Evolutionary conservation across 2,888 invertebrate species (phyloP).

Genomic region (Protonemura montana): DNA sequence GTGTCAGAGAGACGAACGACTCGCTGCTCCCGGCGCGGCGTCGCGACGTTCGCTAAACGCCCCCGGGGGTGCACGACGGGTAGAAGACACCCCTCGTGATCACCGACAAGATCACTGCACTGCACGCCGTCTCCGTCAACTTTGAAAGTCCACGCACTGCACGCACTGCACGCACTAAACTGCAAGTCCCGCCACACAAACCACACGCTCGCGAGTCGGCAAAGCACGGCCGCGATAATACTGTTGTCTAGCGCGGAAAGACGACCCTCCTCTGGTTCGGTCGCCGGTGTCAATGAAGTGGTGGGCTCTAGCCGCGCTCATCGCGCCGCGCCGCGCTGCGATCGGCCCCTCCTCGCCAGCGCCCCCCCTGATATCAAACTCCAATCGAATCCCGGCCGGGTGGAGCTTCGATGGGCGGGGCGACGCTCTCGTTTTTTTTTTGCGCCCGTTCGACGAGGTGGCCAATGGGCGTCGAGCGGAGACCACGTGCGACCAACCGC

Average conservation of each 20-base stretch:
- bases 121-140: not conserved
- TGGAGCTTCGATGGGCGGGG: conserved; percentile 43
- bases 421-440: conserved; percentile 42
- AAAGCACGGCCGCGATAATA: not conserved
- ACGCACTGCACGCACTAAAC: not conserved
- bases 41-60: conserved; percentile 34
- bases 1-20: not conserved
- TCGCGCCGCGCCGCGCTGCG: not conserved
- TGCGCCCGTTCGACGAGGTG: not conserved
- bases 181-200: not conserved
- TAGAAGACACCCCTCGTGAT: not conserved
- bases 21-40: not conserved
- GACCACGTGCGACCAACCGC: conserved; percentile 13
- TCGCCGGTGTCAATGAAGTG: not conserved
- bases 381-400: conserved; percentile 49
- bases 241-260: not conserved
- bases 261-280: not conserved
- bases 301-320: not conserved
- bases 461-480: conserved; percentile 13
- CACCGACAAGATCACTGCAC: no score
- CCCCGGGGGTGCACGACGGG: conserved; percentile 17
- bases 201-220: no score
- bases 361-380: conserved; percentile 38
- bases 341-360: not conserved
- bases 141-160: not conserved